Percentiles rank a stretch among this genome's conserved stretches.
These are phyloP conservation scores for Xestia sexstrigata DNA, from an alignment of 2,888 invertebrate species.

Conservation along the genomic window DNA sequence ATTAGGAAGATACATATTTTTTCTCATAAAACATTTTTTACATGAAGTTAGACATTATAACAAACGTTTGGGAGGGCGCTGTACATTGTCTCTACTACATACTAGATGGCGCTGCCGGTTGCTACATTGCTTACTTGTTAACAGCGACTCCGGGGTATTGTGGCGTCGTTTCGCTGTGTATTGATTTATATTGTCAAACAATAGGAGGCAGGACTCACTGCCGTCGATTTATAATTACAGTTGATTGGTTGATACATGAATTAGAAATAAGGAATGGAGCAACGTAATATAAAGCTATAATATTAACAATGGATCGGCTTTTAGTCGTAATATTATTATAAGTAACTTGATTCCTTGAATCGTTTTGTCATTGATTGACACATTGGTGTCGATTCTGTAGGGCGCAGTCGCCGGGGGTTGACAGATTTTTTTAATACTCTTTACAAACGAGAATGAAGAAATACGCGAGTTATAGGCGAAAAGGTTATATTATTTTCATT, in stretches of 20 bases:
- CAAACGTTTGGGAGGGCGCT: conserved; percentile 1
- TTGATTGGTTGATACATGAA: conserved; percentile 43
- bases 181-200: conserved; percentile 49
- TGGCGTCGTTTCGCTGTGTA: conserved; percentile 29
- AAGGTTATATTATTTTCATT: not conserved
- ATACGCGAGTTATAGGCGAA: not conserved
- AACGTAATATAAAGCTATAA: not conserved
- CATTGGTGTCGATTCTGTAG: conserved; percentile 23
- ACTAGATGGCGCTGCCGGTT: conserved; percentile 62
- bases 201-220: conserved; percentile 4
- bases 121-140: not conserved
- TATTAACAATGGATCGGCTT: not conserved
- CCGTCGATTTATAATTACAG: conserved; percentile 32
- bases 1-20: not conserved
- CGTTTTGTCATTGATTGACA: conserved; percentile 42
- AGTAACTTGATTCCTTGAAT: conserved; percentile 4
- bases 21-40: not conserved
- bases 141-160: not conserved
- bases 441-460: not conserved
- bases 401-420: not conserved
- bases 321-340: conserved; percentile 20
- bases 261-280: conserved; percentile 13
- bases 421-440: no score
- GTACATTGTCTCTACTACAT: conserved; percentile 43
- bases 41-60: not conserved